A percentile compares a stretch with the other conserved stretches of the same genome.
Evolutionary conservation across 2,888 invertebrate genomes (phyloP).

Genomic region (Kuschelorhynchus macadamiae): DNA sequence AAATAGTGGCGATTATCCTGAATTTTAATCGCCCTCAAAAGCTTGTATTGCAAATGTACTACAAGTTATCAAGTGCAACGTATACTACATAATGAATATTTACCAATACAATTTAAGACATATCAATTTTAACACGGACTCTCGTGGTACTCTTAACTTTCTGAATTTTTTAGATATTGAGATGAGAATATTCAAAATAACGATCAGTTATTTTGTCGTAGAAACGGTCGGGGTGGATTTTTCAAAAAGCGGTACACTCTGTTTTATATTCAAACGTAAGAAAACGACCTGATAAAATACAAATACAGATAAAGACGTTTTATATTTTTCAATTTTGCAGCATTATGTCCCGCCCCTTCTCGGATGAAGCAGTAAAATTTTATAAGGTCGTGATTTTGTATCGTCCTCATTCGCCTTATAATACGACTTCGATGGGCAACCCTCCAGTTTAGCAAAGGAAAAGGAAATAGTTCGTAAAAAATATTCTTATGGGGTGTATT

Average conservation of each 20-base stretch:
- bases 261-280: constrained; percentile 56
- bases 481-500: constrained; percentile 3
- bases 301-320: constrained; percentile 55
- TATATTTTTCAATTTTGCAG: constrained; percentile 55
- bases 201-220: constrained; percentile 28
- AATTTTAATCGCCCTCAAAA: too few species aligned
- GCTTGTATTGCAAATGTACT: too few species aligned
- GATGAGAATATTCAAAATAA: constrained; percentile 18
- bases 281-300: constrained; percentile 56
- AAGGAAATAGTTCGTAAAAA: constrained; percentile 25
- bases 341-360: constrained; percentile 34
- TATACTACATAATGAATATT: too few species aligned
- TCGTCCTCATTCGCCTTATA: constrained; percentile 33
- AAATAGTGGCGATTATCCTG: too few species aligned
- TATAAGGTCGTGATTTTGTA: constrained; percentile 46
- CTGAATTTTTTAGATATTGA: background rate
- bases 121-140: too few species aligned
- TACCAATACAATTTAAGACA: too few species aligned
- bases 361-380: constrained; percentile 47
- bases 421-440: constrained; percentile 23
- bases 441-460: constrained; percentile 29
- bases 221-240: constrained; percentile 25
- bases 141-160: too few species aligned
- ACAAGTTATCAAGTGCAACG: too few species aligned
- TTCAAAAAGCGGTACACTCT: constrained; percentile 47